These are phyloP conservation scores for Crocodylus rhombifer DNA, from an alignment of 2,797 vertebrate species.

Conservation along the genomic window DNA sequence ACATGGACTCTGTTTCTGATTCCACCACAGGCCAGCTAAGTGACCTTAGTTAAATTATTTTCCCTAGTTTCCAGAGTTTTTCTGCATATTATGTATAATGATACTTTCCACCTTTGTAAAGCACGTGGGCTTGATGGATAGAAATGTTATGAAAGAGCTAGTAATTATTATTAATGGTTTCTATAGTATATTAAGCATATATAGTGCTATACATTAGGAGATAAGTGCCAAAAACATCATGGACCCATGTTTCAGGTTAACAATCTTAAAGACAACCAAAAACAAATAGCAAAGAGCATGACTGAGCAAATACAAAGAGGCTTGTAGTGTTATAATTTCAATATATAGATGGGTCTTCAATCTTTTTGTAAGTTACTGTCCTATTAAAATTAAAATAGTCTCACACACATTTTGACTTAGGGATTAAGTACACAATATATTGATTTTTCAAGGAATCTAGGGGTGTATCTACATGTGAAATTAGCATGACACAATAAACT, in stretches of 20 bases:
- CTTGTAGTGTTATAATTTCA: not conserved
- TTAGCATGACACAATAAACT: too few species aligned
- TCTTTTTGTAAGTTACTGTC: not conserved
- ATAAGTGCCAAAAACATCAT: not conserved
- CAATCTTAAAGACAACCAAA: not conserved
- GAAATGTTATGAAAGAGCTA: not conserved
- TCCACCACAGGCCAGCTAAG: not conserved
- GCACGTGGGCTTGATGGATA: not conserved
- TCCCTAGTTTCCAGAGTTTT: not conserved
- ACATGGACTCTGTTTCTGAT: not conserved
- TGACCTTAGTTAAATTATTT: not conserved
- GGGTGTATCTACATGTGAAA: too few species aligned
- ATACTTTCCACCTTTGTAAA: not conserved
- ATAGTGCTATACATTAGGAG: not conserved
- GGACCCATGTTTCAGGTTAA: not conserved
- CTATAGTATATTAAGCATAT: not conserved
- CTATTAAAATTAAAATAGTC: constrained; percentile 24
- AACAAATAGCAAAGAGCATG: not conserved
- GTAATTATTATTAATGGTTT: not conserved
- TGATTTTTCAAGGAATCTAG: constrained; percentile 38
- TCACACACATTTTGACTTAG: not conserved
- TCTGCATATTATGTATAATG: not conserved
- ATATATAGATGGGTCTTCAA: not conserved
- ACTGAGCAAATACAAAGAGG: not conserved
- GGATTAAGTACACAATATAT: constrained; percentile 18